Base-by-base conservation (phyloP, 1,140 invertebrate species). In the Penaeus vannamei region DNA sequence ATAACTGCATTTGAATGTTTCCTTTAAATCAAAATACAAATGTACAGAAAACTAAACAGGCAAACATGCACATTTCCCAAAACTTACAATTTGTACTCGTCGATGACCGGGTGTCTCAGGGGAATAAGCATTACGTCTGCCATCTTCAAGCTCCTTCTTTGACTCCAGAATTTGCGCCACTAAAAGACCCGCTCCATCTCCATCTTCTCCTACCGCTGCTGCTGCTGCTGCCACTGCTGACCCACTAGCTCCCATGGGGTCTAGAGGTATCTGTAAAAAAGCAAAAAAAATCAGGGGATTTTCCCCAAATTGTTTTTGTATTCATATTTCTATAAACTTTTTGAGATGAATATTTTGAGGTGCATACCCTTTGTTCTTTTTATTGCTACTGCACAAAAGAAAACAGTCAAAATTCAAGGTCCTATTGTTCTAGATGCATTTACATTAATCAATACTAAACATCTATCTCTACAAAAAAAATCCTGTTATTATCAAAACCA, bases 151-250 rank as follows among this genome's bases (percentile, higher is more conserved):
- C 91, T 95, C 94, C 90, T 94, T 94, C 92, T 95, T 95, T 10
- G 94, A 94, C 90, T 95, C 94, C 60, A 95, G 91, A 77, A 95
- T 94, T 92, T 95, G 95, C 90, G 95, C 94, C 12, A 95, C 95
- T n/a, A 93, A 87, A 23, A 91, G 90, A 8, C 93, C 91, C 42
- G 92, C 91, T n/a, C 92, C 92, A 29, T 91, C 90, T 36, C 91
- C 91, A 32, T 91, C 86, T 36, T 91, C 86, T 23, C 90, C 85
- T 22, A 88, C 91, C 8, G 88, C 62, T 72, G 90, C 90, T 62
- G 91, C 69, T 53, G 81, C 81, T 61, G 81, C 90, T 53, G 76
- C 84, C 59, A 72, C 88, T 66, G 79, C 88, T n/a, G 83, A 84
- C 62, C 82, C 89, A 84, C 42, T 79, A 22, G 72, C 88, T 69